Evolutionary conservation across 1,140 invertebrate genomes (phyloP), one percentile per base, ranked within the genome.

Genomic region (Dendroctonus ponderosae): DNA sequence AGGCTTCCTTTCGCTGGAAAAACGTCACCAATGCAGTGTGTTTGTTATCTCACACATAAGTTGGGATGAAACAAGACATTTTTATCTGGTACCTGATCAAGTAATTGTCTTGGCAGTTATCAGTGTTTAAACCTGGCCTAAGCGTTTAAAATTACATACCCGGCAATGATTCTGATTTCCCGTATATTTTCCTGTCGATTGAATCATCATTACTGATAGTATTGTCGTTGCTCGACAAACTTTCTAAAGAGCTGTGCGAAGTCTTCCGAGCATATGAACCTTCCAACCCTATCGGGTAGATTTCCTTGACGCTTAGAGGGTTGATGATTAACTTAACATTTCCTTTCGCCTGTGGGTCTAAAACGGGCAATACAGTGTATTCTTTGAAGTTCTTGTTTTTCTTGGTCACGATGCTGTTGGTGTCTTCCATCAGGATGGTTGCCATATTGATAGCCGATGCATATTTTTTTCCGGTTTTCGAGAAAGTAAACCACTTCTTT

Each of bases 251-350:
- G 7, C 75, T 77, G 66, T 76, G 67, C 5, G 75, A 76, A 48
- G 74, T 75, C 14, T 72, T 51, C 64, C 76, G 72, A 2, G 75
- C 74, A 63, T 78, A 79, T 11, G 74, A 77, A 5, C 77, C 77
- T 42, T 77, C 72, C 7, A 78, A 38, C 7, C 76, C 75, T 38
- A 73, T 67, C 1, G 78, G 74, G 63, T 78, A 78, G 51, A 77
- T 75, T 49, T 79, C 78, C 62, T 78, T 79, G 7, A 69, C 73
- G 62, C 77, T 76, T 50, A 85, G 76, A 0, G 83, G 83, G 78
- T 85, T 85, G 3, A 85, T 81, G 41, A 83, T 82, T 39, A 83
- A 62, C 11, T 82, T 81, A 11, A 83, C 82, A 43, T 72, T 79
- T 6, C 66, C 67, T 65, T 78, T 77, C 11, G 61, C 43, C 15